Evolutionary conservation across 2,888 invertebrate species (phyloP).

Genomic region (Glyphotaelius pellucidus): DNA sequence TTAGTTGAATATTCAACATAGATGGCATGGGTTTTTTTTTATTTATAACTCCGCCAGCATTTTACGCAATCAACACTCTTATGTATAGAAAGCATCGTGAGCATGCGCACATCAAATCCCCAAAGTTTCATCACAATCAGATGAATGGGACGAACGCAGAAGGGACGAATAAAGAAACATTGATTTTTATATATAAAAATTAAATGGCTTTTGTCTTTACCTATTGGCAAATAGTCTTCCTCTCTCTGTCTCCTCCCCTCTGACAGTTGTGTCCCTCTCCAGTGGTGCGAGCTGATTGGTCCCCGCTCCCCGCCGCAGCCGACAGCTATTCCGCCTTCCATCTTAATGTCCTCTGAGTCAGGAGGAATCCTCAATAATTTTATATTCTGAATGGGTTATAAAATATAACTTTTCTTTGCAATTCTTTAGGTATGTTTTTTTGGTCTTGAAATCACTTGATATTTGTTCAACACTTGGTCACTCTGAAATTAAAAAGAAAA

Average conservation of each 20-base stretch:
- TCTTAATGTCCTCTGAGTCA: slow-evolving; percentile 8
- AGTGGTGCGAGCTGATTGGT: slow-evolving; percentile 52
- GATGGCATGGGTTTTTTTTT: not conserved
- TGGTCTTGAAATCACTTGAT: not conserved
- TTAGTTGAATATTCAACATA: not conserved
- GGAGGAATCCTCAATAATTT: not conserved
- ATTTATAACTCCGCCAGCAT: too few relatives aligned
- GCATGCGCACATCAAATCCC: too few relatives aligned
- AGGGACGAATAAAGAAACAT: too few relatives aligned
- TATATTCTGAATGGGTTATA: not conserved
- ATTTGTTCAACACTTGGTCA: not conserved
- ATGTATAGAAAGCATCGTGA: too few relatives aligned
- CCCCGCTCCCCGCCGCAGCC: slow-evolving; percentile 51
- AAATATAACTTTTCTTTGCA: not conserved
- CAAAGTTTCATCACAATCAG: too few relatives aligned
- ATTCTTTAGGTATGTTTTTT: not conserved
- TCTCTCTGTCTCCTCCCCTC: slow-evolving; percentile 67
- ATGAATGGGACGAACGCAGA: too few relatives aligned
- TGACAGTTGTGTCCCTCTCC: slow-evolving; percentile 68
- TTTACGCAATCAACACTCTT: too few relatives aligned
- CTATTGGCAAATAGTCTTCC: slow-evolving; percentile 73
- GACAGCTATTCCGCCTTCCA: slow-evolving; percentile 46
- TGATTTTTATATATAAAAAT: too few relatives aligned
- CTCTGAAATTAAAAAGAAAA: not conserved
- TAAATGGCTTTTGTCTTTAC: slow-evolving; percentile 67